A percentile compares a stretch with the other conserved stretches of the same genome.
phyloP scores from a whole-genome alignment of 1,140 invertebrate species.

The Amphibalanus amphitrite region DNA sequence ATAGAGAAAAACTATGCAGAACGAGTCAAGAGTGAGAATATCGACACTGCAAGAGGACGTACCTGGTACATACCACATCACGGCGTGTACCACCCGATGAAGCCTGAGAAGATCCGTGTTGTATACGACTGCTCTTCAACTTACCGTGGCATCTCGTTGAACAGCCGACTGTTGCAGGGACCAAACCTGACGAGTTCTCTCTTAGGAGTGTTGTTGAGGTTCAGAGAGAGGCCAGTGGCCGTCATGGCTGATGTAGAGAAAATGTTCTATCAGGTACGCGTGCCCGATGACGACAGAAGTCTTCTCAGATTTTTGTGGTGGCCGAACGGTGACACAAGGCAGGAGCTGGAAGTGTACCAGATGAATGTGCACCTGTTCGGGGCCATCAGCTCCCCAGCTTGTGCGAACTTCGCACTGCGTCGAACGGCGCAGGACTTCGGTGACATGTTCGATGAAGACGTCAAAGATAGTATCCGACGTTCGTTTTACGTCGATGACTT shows the following conservation, averaged over 20 bases:
- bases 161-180: conserved; percentile 7
- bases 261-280: conserved; percentile 11
- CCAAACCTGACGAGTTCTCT: conserved; percentile 7
- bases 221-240: conserved; percentile 6
- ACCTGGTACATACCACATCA: conserved; percentile 7
- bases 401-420: conserved; percentile 9
- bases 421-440: conserved; percentile 3
- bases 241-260: conserved; percentile 8
- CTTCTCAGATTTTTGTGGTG: conserved; percentile 7
- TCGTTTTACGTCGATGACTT: too few species aligned
- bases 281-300: conserved; percentile 2
- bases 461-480: too few species aligned
- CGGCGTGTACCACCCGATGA: conserved; percentile 11
- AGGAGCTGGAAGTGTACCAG: conserved; percentile 1
- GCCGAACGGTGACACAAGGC: neutral
- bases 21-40: too few species aligned
- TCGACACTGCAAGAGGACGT: too few species aligned
- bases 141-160: conserved; percentile 4
- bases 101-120: conserved; percentile 7
- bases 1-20: too few species aligned
- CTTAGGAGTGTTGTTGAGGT: conserved; percentile 6
- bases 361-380: conserved; percentile 7
- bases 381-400: neutral
- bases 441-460: too few species aligned
- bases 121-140: conserved; percentile 10